These are phyloP conservation scores for Chondrilla cf. caribensis DNA, from an alignment of 37 sponge, comb jelly and placozoan species.

Conservation along the genomic window DNA sequence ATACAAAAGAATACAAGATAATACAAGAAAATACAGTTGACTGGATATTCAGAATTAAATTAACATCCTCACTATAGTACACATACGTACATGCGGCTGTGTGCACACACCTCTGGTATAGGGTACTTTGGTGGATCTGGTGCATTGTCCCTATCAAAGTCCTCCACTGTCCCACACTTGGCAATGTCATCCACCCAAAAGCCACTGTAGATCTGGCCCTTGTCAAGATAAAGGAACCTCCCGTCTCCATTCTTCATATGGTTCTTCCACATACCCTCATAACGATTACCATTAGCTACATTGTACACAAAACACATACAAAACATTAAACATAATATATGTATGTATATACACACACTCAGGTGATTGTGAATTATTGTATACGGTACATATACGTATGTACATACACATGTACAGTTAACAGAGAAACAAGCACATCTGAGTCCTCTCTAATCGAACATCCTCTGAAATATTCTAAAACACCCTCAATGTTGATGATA, in stretches of 20 bases:
- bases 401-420: neutral
- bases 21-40: neutral
- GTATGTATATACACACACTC: neutral
- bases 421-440: neutral
- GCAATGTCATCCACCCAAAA: slow-evolving; percentile 86
- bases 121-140: slow-evolving; percentile 83
- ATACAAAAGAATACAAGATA: neutral
- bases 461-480: too few species aligned
- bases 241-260: slow-evolving; percentile 88
- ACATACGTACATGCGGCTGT: neutral
- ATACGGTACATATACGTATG: neutral
- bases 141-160: slow-evolving; percentile 64
- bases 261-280: slow-evolving; percentile 75
- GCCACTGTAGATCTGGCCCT: slow-evolving; percentile 88
- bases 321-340: too few species aligned
- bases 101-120: slow-evolving; percentile 73
- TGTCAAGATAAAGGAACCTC: slow-evolving; percentile 79
- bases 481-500: too few species aligned
- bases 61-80: too few species aligned
- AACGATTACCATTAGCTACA: slow-evolving; percentile 64
- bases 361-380: too few species aligned
- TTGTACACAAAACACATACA: neutral
- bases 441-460: neutral
- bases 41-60: too few species aligned
- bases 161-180: slow-evolving; percentile 86